phyloP scores from a whole-genome alignment of 2,888 invertebrate species.

The Tanytarsus gracilentus region DNA sequence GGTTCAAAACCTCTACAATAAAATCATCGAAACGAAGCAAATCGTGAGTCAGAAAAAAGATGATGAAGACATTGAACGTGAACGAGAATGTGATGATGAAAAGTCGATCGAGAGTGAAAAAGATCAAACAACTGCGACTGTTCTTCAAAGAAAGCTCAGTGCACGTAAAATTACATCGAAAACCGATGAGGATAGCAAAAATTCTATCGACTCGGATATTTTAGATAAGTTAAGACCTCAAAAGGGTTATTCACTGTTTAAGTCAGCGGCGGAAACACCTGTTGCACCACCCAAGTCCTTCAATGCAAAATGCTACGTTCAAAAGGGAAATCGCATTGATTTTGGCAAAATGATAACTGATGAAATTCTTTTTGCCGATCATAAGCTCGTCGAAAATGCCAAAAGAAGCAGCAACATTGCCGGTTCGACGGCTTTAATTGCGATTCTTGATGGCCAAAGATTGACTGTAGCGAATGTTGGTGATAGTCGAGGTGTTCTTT shows the following conservation, averaged over 20 bases:
- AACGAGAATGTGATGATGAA: slow-evolving; percentile 7
- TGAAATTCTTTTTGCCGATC: slow-evolving; percentile 78
- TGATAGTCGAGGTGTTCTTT: slow-evolving; percentile 93
- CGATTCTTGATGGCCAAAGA: slow-evolving; percentile 70
- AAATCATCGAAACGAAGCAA: slow-evolving; percentile 64
- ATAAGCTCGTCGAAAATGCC: slow-evolving; percentile 69
- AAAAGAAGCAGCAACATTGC: slow-evolving; percentile 66
- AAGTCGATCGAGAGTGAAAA: background rate
- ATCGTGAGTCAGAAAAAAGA: slow-evolving; percentile 48
- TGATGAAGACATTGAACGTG: slow-evolving; percentile 43
- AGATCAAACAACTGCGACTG: background rate
- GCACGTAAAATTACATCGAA: slow-evolving; percentile 38
- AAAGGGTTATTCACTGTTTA: slow-evolving; percentile 9
- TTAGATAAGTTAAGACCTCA: slow-evolving; percentile 44
- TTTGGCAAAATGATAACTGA: slow-evolving; percentile 74
- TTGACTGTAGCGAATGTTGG: slow-evolving; percentile 93
- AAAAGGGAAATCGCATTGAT: slow-evolving; percentile 62
- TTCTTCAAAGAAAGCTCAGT: slow-evolving; percentile 30
- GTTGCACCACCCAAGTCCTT: slow-evolving; percentile 35
- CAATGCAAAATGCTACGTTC: slow-evolving; percentile 55
- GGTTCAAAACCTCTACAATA: slow-evolving; percentile 67
- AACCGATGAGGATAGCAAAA: slow-evolving; percentile 34
- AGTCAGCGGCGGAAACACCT: slow-evolving; percentile 31
- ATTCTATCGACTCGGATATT: slow-evolving; percentile 33
- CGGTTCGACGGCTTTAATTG: slow-evolving; percentile 88